A percentile compares a stretch with the other conserved stretches of the same genome.
Evolutionary conservation across 2,113 vertebrate species (phyloP).

Genomic region (Crocuta crocuta): DNA sequence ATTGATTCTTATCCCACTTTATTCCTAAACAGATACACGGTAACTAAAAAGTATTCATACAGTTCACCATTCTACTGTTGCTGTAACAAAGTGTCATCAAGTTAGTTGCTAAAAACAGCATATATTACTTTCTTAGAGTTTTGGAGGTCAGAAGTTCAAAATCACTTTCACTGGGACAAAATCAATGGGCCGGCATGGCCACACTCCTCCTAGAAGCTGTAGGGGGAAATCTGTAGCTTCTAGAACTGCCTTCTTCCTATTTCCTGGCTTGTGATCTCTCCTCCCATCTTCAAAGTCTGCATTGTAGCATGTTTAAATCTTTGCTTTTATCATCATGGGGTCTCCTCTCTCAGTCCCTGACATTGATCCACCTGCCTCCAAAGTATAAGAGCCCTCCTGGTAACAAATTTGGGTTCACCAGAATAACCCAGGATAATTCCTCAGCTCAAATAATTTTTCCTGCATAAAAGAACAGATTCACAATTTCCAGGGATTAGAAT

Average conservation of each 20-base stretch:
- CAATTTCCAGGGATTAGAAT: neutral
- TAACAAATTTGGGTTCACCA: neutral
- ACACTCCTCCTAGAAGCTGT: neutral
- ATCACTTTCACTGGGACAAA: neutral
- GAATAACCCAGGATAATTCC: neutral
- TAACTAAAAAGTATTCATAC: neutral
- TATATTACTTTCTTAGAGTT: neutral
- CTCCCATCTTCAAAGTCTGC: neutral
- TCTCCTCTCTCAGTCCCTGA: neutral
- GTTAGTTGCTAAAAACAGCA: neutral
- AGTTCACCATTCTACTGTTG: neutral
- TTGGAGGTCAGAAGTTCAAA: neutral
- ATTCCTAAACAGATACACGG: neutral
- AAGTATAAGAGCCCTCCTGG: neutral
- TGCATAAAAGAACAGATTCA: neutral
- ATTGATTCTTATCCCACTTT: neutral
- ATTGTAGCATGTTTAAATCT: neutral
- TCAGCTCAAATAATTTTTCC: neutral
- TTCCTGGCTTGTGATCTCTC: rapidly evolving
- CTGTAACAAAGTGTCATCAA: neutral
- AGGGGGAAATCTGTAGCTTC: neutral
- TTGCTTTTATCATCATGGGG: neutral
- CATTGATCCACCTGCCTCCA: neutral
- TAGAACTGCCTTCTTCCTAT: neutral
- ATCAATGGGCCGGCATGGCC: neutral